Evolutionary conservation across 1,140 invertebrate species (phyloP).

Genomic region (Eriosoma lanigerum): DNA sequence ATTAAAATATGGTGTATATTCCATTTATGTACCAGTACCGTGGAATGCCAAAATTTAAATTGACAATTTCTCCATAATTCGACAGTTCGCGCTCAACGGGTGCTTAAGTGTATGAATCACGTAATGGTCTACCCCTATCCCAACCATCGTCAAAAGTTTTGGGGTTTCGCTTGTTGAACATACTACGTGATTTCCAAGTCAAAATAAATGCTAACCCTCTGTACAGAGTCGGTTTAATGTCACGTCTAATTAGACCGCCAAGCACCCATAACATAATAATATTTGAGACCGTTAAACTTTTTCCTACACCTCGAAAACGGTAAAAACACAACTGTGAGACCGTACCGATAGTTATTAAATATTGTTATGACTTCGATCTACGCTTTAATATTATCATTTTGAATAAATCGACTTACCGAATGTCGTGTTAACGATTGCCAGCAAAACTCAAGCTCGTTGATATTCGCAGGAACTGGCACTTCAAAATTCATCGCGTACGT

Average conservation of each 20-base stretch:
- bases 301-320: not conserved
- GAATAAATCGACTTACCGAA: conserved; percentile 65
- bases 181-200: conserved; percentile 45
- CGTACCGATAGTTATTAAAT: too few species aligned
- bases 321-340: too few species aligned
- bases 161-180: conserved; percentile 44
- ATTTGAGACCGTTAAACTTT: conserved; percentile 16
- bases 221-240: conserved; percentile 10
- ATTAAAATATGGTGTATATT: too few species aligned
- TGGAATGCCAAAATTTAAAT: too few species aligned
- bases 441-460: conserved; percentile 81
- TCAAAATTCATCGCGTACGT: conserved; percentile 86
- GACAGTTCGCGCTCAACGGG: conserved; percentile 27
- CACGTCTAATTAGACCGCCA: conserved; percentile 32
- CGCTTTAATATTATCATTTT: too few species aligned
- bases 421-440: conserved; percentile 77
- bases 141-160: conserved; percentile 27
- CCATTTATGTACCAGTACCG: too few species aligned
- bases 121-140: not conserved
- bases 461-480: conserved; percentile 76
- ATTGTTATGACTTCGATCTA: too few species aligned
- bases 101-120: conserved; percentile 30
- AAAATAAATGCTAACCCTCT: conserved; percentile 32
- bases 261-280: conserved; percentile 12
- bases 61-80: conserved; percentile 20